Base-by-base conservation (phyloP, 2,113 vertebrate genomes). In the Cyprinodon tularosa region DNA sequence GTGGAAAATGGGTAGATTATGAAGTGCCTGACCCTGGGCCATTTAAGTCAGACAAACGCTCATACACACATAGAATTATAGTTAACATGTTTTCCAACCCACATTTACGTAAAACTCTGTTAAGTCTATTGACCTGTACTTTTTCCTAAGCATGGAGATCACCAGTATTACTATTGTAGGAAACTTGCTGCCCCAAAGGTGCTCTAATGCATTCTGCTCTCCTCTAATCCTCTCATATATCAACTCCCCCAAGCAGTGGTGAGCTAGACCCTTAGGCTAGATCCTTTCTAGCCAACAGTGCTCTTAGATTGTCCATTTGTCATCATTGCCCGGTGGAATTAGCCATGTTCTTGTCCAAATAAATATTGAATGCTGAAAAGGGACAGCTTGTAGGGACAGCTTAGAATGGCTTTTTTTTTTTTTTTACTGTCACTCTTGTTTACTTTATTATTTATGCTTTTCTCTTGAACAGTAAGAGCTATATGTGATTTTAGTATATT, bases 1-100 rank as follows among this genome's bases (percentile, higher is more conserved):
- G 89, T 88, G 88, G 88, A 91, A 92, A 86, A 90, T 86, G 71
- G 83, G 17, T 84, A 77, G 84, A 90, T 87, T 89, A 88, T 76
- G 68, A 83, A 82, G 68, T 77, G 73, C 66, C 82, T 79, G 80
- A 87, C 86, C 77, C 68, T 42, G 68, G 60, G 66, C 71, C 48
- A 73, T 70, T 57, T 65, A 66, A 71, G 66, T 63, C 77, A 79
- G 22, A 11, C 77, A 74, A 20, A 29, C 65, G 48, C 68, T 64
- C 77, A 79, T n/a, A 12, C 78, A 73, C 22, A 29, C 65, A 62
- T 29, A 29, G 29, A 1, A 29, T 39, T 29, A 12, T 62, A 38
- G 63, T 66, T 66, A 57, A 68, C 84, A 73, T 64, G 61, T 78
- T 80, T 64, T 74, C 59, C 73, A 78, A 42, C 62, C 45, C 63